Evolutionary conservation across 92 coral and sea anemone species (phyloP).

Genomic region (Blastomussa wellsi): DNA sequence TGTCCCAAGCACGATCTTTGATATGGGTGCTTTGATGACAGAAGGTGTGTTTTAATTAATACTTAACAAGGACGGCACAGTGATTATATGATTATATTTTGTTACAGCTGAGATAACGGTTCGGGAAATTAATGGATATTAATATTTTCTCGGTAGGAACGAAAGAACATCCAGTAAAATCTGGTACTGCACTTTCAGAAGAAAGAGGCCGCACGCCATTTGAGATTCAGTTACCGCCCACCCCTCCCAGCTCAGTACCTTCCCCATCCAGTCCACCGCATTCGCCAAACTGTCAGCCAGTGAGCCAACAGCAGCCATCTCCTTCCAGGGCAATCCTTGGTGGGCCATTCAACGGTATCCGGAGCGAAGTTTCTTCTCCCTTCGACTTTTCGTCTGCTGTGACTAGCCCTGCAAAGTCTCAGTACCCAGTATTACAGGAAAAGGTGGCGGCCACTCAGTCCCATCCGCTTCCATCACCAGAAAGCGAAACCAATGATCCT

Average conservation of each 20-base stretch:
- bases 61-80: not conserved
- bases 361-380: slow-evolving; percentile 17
- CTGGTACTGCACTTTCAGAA: slow-evolving; percentile 13
- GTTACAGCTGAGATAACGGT: too few relatives aligned
- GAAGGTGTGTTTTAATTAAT: slow-evolving; percentile 25
- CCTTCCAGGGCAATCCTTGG: slow-evolving; percentile 22
- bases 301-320: slow-evolving; percentile 12
- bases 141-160: not conserved
- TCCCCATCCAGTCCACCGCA: slow-evolving; percentile 31
- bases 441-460: not conserved
- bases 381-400: slow-evolving; percentile 35
- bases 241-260: slow-evolving; percentile 47
- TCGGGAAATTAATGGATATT: not conserved
- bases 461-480: slow-evolving; percentile 17
- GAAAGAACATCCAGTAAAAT: not conserved
- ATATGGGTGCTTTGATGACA: slow-evolving; percentile 20
- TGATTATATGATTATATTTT: not conserved
- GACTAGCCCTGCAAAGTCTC: not conserved
- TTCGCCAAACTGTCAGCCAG: slow-evolving; percentile 15
- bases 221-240: slow-evolving; percentile 29
- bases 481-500: slow-evolving; percentile 14
- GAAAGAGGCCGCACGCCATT: not conserved
- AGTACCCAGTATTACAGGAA: not conserved
- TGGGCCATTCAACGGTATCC: slow-evolving; percentile 15
- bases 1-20: slow-evolving; percentile 52